A percentile compares a stretch with the other conserved stretches of the same genome.
Evolutionary conservation across 2,888 invertebrate species (phyloP).

Genomic region (Ophion costatus): DNA sequence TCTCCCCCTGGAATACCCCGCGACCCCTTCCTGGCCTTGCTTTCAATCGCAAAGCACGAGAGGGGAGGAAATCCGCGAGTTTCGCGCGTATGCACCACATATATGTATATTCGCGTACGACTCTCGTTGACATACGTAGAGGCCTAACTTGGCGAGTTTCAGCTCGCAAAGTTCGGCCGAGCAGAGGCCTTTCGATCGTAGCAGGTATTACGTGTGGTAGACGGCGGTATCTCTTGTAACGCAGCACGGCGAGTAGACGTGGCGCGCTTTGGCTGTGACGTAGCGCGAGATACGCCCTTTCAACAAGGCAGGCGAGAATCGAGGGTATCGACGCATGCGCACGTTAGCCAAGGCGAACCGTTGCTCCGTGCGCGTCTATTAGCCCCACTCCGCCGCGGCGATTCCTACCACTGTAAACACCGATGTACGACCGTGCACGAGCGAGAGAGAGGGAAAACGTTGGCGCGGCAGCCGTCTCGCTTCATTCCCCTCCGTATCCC

Average conservation of each 20-base stretch:
- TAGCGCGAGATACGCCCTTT: background rate
- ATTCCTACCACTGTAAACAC: background rate
- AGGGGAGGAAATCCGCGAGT: slow-evolving; percentile 25
- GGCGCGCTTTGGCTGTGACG: background rate
- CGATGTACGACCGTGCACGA: background rate
- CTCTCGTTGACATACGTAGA: background rate
- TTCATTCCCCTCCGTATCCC: slow-evolving; percentile 77
- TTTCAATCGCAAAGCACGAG: slow-evolving; percentile 72
- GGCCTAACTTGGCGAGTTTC: slow-evolving; percentile 20
- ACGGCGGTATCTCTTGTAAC: background rate
- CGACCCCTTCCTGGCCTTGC: slow-evolving; percentile 76
- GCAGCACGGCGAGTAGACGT: background rate
- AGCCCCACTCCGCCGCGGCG: slow-evolving; percentile 1
- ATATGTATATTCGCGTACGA: background rate
- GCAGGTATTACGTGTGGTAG: background rate
- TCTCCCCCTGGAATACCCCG: slow-evolving; percentile 70
- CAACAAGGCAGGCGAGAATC: background rate
- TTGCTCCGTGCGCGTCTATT: slow-evolving; percentile 19
- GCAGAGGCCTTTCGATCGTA: slow-evolving; percentile 10
- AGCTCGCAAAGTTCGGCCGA: background rate
- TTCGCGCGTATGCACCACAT: background rate
- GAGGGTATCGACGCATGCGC: slow-evolving; percentile 35
- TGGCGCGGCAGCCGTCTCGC: background rate
- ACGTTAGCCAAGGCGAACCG: slow-evolving; percentile 29
- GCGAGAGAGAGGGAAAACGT: slow-evolving; percentile 62